Percentiles rank a stretch among this genome's conserved stretches.
Conservation (phyloP, 2,797 vertebrate species). For the Diglossa cyanea region DNA sequence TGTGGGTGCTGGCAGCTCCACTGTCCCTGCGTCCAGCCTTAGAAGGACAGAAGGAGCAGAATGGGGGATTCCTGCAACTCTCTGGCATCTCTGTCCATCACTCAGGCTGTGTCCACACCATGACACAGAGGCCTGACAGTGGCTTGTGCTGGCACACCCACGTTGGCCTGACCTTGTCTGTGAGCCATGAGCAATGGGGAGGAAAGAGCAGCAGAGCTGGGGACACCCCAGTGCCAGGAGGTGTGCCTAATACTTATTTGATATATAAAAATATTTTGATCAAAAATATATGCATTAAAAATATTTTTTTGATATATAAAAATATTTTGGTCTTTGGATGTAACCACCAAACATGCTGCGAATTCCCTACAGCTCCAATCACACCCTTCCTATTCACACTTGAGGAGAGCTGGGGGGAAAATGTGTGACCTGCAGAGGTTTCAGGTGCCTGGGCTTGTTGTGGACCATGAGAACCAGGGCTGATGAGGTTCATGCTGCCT, state of each 20-base stretch:
- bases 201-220: not conserved
- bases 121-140: not conserved
- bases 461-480: rapidly evolving
- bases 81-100: rapidly evolving
- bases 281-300: no score
- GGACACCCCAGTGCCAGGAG: not conserved
- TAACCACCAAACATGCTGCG: no score
- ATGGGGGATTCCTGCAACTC: not conserved
- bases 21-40: not conserved
- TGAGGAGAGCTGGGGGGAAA: no score
- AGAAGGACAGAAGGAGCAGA: not conserved
- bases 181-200: rapidly evolving
- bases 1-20: not conserved
- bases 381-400: no score
- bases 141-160: not conserved
- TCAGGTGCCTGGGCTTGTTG: not conserved
- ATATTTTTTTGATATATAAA: no score
- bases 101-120: not conserved
- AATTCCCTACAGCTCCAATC: no score
- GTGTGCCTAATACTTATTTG: no score
- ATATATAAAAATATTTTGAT: no score
- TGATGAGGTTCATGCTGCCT: not conserved
- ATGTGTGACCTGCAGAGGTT: no score
- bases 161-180: not conserved
- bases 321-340: no score